phyloP scores from a whole-genome alignment of 2,113 vertebrate species.

The Megaptera novaeangliae region DNA sequence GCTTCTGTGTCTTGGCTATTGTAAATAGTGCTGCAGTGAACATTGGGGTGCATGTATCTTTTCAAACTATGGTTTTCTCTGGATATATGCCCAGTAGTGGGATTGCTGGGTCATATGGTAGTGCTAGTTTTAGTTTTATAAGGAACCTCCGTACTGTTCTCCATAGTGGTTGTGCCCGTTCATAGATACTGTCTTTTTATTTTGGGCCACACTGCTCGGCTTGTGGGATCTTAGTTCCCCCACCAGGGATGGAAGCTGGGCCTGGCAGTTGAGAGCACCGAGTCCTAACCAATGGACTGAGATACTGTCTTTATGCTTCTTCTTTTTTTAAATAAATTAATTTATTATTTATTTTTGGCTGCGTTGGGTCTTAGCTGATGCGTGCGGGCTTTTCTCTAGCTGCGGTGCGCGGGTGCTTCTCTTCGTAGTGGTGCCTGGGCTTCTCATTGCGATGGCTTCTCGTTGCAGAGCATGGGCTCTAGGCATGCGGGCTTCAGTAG shows the following conservation, averaged over 20 bases:
- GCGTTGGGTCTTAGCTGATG: no score
- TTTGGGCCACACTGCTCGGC: neutral
- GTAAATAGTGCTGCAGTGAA: neutral
- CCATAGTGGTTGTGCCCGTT: neutral
- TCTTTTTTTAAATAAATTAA: no score
- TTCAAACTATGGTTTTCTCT: neutral
- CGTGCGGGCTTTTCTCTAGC: no score
- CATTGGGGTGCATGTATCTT: neutral
- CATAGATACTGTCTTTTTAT: neutral
- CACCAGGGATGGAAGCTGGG: neutral
- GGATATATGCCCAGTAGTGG: neutral
- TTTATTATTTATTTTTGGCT: no score
- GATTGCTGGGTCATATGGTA: neutral
- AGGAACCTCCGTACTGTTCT: neutral
- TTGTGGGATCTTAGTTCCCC: neutral
- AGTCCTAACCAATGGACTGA: neutral
- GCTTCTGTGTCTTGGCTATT: neutral
- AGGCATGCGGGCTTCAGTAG: no score
- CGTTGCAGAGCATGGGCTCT: no score
- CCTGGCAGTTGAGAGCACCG: neutral
- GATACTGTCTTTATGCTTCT: no score
- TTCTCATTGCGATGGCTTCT: no score
- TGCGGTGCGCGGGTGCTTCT: no score
- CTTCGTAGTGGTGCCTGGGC: no score
- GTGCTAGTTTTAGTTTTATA: neutral